Evolutionary conservation across 2,797 vertebrate species (phyloP).

Genomic region (Sparidentex hasta): DNA sequence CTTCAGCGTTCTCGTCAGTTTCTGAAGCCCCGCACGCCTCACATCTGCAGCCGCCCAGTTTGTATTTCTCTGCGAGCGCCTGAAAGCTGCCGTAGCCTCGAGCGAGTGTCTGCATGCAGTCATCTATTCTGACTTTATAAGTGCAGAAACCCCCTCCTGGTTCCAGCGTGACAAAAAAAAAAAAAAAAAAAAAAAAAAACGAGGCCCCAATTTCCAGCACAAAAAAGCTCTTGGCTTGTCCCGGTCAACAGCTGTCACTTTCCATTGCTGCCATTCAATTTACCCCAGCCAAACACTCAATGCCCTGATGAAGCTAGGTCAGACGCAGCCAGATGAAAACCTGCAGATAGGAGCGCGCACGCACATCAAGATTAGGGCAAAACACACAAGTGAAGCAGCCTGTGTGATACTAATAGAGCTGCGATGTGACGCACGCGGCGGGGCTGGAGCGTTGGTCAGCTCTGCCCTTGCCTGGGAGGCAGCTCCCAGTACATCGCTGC

Average conservation of each 20-base stretch:
- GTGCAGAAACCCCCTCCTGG: conserved; percentile 18
- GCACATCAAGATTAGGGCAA: conserved; percentile 31
- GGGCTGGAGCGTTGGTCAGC: conserved; percentile 64
- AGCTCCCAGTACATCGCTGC: conserved; percentile 73
- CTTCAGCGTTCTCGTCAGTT: conserved; percentile 1
- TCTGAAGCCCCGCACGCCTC: not conserved
- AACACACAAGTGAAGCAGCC: conserved; percentile 33
- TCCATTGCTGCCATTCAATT: conserved; percentile 55
- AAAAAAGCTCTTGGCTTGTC: conserved; percentile 56
- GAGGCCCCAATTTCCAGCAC: conserved; percentile 23
- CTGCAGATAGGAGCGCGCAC: conserved; percentile 57
- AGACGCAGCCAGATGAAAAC: conserved; percentile 63
- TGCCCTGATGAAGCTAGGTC: conserved; percentile 53
- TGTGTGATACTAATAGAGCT: conserved; percentile 65
- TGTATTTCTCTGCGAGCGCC: conserved; percentile 29
- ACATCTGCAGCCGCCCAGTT: conserved; percentile 26
- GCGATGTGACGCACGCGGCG: conserved; percentile 54
- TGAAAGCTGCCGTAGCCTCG: conserved; percentile 33
- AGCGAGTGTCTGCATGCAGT: conserved; percentile 36
- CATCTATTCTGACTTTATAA: conserved; percentile 45
- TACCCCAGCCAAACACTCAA: conserved; percentile 42
- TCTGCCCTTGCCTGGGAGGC: conserved; percentile 76
- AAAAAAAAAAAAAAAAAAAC: conserved; percentile 19
- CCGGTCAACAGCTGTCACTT: conserved; percentile 69
- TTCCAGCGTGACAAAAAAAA: conserved; percentile 27